phyloP scores from a whole-genome alignment of 2,888 invertebrate genomes.

The Automeris io region DNA sequence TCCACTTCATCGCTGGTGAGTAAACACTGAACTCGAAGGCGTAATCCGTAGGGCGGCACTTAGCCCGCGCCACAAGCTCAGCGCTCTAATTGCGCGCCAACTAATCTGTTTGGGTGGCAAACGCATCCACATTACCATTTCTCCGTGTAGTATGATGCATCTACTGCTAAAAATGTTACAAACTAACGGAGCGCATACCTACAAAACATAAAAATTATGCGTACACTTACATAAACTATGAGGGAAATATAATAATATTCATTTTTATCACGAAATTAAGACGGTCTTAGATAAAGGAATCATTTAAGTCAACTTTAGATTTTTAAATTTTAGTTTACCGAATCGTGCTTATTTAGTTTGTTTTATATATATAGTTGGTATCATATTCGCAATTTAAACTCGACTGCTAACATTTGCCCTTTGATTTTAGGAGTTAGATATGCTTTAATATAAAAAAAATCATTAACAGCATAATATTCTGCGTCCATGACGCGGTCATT shows the following conservation, averaged over 20 bases:
- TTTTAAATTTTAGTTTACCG: too few relatives aligned
- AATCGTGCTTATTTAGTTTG: too few relatives aligned
- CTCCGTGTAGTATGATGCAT: slow-evolving; percentile 20
- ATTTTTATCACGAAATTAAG: too few relatives aligned
- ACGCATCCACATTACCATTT: slow-evolving; percentile 47
- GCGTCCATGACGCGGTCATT: slow-evolving; percentile 25
- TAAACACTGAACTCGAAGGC: slow-evolving; percentile 56
- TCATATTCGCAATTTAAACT: not conserved
- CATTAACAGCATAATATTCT: slow-evolving; percentile 22
- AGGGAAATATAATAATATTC: too few relatives aligned
- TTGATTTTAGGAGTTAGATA: slow-evolving; percentile 13
- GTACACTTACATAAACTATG: too few relatives aligned
- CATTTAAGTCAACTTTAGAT: too few relatives aligned
- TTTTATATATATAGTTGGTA: too few relatives aligned
- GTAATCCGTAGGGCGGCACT: slow-evolving; percentile 71
- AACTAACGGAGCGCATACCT: too few relatives aligned
- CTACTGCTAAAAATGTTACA: not conserved
- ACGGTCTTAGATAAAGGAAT: too few relatives aligned
- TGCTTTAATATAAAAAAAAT: slow-evolving; percentile 15
- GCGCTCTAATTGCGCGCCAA: slow-evolving; percentile 65
- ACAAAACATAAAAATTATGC: too few relatives aligned
- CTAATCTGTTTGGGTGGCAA: slow-evolving; percentile 67
- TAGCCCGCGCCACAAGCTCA: slow-evolving; percentile 63
- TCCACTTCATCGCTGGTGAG: slow-evolving; percentile 58
- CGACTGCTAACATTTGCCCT: not conserved